Evolutionary conservation across 2,113 vertebrate genomes (phyloP), one percentile per base, ranked within the genome.

Genomic region (Archilochus colubris): DNA sequence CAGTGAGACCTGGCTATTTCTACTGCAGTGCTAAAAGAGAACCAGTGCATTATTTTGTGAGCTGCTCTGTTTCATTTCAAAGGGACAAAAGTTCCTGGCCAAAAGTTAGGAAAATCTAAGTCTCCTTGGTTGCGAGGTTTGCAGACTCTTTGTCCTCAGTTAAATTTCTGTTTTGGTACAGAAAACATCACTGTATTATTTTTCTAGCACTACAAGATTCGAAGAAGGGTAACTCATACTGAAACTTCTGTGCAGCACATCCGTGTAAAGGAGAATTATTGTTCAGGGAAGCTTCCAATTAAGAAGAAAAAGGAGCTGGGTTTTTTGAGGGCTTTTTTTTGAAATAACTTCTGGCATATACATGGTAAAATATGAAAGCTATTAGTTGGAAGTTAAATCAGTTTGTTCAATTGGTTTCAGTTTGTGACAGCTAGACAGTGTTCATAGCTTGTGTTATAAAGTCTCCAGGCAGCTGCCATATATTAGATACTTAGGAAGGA

Each of bases 201-300:
- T 95, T 95, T 95, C 77, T 80, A 75, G 31, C 12, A 3, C 24
- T 63, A 17, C 53, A 50, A 93, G 75, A 88, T 93, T 93, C 73
- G 3, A 61, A 90, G 95, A 93, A 95, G 91, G 73, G 1, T 86
- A 90, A 96, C 79, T 97, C 96, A 95, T 96, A 94, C 18, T 13
- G 94, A 96, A 96, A 97, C 91, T 95, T 61, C 31, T 75, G 68
- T 17, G 3, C 88, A 90, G 87, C 76, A 11, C 94, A 95, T 96
- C 88, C 15, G 93, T 72, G 82, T 80, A 86, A 89, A 87, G 72
- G 75, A 94, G 91, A 83, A 64, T 16, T 73, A 9, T 12, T 67
- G 75, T 76, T 44, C 67, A 58, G 79, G 94, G 94, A 95, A 95
- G 93, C 88, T 88, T 95, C 93, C 95, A 74, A 70, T 93, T 91